Conservation (phyloP, 2,113 vertebrate species). For the Condylura cristata region DNA sequence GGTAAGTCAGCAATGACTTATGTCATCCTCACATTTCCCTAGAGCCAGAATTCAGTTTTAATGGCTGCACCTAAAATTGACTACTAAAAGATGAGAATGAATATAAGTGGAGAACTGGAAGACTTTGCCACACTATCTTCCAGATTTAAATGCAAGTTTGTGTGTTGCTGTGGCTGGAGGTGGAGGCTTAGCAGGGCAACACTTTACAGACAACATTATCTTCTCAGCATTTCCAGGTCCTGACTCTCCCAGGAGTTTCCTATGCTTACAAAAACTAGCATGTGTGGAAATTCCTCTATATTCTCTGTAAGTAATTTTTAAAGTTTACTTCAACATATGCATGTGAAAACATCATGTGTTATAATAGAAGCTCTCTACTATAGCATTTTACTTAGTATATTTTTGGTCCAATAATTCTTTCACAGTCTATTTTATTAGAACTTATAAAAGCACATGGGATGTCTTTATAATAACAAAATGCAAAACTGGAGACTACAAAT, state of each 20-base stretch:
- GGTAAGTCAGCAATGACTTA: not conserved
- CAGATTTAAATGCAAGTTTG: not conserved
- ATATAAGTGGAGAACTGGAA: not conserved
- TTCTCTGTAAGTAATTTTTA: not conserved
- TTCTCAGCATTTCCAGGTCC: not conserved
- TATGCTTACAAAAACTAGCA: not conserved
- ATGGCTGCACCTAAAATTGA: not conserved
- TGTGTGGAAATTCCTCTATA: constrained; percentile 24
- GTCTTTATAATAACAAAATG: constrained; percentile 25
- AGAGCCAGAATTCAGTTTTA: not conserved
- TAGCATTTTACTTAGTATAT: constrained; percentile 21
- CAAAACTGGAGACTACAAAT: not conserved
- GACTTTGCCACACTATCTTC: not conserved
- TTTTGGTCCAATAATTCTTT: not conserved
- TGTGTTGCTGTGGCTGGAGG: not conserved
- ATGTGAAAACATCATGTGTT: not conserved
- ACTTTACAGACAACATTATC: not conserved
- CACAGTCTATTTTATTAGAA: not conserved
- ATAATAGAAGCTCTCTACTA: not conserved
- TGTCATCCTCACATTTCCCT: not conserved
- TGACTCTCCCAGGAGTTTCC: not conserved
- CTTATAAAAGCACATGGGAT: not conserved
- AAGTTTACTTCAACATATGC: not conserved
- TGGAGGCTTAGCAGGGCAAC: not conserved
- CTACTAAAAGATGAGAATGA: not conserved